Base-by-base conservation (phyloP, 2,888 invertebrate species). In the Chrysolina americana region DNA sequence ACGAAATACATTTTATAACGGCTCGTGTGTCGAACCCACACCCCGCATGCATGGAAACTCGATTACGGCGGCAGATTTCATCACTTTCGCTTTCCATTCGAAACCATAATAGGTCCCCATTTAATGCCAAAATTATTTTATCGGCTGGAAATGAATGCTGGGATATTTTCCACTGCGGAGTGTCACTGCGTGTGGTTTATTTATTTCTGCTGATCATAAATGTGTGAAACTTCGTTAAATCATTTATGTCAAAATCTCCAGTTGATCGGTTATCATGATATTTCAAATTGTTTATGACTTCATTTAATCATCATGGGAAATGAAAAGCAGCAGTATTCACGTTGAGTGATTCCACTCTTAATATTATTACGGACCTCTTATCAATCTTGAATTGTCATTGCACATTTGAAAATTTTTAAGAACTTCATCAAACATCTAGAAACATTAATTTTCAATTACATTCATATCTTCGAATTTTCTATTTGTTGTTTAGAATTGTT, bases 81-180 rank as follows among this genome's bases (percentile, higher is more conserved):
- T 53, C 53, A 53, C 53, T 53, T 53, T 53, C 13, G 53, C 21
- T 53, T 53, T 53, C 53, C 53, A 53, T 53, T 53, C 11, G 13
- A 53, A 53, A 53, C 53, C 53, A 53, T 53, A 53, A 53, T 53
- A 53, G 53, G 53, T 53, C 53, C 21, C 53, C 53, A 53, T 53
- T 53, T 53, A 13, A 53, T 21, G 53, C 23, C 21, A 53, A 21
- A 21, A 53, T 53, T 53, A 53, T 53, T 53, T 53, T 53, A 53
- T 53, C 53, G 53, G 21, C 53, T 53, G 53, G 53, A 53, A 53
- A 53, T 53, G 53, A 53, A 53, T 53, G 19, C 53, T 53, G 53
- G 53, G 53, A 13, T 21, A 13, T 21, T 53, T 53, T 53, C 10
- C 53, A 53, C 13, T 21, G 53, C 21, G 0, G 8, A 36, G 8